Evolutionary conservation across 2,797 vertebrate genomes (phyloP).

Genomic region (Poecilia velifera): DNA sequence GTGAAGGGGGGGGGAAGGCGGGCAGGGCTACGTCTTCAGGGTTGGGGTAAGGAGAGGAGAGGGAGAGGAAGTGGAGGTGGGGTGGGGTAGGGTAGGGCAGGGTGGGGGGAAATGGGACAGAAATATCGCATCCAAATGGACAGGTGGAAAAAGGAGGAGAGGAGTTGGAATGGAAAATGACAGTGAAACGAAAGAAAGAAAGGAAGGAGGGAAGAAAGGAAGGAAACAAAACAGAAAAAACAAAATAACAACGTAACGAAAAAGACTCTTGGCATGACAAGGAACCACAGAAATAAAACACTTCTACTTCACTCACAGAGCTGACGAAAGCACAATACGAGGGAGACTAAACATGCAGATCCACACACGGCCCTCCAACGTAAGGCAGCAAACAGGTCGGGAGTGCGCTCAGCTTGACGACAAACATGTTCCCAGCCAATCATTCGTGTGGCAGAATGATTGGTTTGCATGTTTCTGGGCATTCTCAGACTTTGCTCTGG

Average conservation of each 20-base stretch:
- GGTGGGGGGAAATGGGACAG: slow-evolving; percentile 69
- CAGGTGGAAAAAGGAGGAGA: slow-evolving; percentile 54
- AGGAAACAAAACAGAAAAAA: slow-evolving; percentile 82
- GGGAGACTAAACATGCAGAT: slow-evolving; percentile 78
- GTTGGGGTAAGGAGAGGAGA: slow-evolving; percentile 68
- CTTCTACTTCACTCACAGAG: slow-evolving; percentile 86
- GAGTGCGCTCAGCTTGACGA: slow-evolving; percentile 24
- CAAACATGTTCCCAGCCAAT: slow-evolving; percentile 30
- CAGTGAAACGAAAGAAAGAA: slow-evolving; percentile 72
- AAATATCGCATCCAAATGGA: slow-evolving; percentile 43
- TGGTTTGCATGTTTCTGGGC: slow-evolving; percentile 25
- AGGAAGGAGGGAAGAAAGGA: slow-evolving; percentile 42
- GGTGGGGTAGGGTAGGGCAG: too few species aligned
- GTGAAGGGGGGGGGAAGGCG: slow-evolving; percentile 95
- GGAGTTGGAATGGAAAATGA: slow-evolving; percentile 74
- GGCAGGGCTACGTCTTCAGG: slow-evolving; percentile 95
- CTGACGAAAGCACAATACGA: slow-evolving; percentile 70
- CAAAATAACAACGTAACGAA: slow-evolving; percentile 91
- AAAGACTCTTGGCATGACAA: slow-evolving; percentile 76
- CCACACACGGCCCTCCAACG: slow-evolving; percentile 84
- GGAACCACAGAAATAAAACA: slow-evolving; percentile 84
- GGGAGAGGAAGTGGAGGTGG: slow-evolving; percentile 15
- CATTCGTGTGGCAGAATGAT: slow-evolving; percentile 45
- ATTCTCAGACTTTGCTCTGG: slow-evolving; percentile 24
- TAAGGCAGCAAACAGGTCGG: slow-evolving; percentile 62